These are phyloP conservation scores for Drosophila falleni DNA, from an alignment of 2,888 invertebrate genomes.

Conservation along the genomic window DNA sequence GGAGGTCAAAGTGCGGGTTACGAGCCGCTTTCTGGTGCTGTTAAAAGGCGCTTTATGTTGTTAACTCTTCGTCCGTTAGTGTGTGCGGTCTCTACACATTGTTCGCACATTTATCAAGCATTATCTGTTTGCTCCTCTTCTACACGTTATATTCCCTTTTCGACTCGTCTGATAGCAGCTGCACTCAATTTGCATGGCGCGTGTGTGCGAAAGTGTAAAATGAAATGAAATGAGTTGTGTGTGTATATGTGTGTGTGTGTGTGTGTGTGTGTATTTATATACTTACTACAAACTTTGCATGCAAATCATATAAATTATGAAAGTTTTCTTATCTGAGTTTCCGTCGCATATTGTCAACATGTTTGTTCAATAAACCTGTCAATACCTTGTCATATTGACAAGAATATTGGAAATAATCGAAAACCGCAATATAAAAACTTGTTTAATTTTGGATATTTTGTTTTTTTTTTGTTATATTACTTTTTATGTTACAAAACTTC, in stretches of 20 bases:
- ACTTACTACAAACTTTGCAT: constrained; percentile 53
- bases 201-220: constrained; percentile 40
- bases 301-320: constrained; percentile 73
- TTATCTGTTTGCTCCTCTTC: constrained; percentile 68
- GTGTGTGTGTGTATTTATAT: constrained; percentile 56
- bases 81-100: constrained; percentile 51
- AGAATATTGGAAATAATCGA: constrained; percentile 58
- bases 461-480: constrained; percentile 8
- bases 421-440: constrained; percentile 32
- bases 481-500: background rate
- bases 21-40: constrained; percentile 45
- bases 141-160: constrained; percentile 24
- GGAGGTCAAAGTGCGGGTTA: constrained; percentile 28
- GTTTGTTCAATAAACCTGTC: constrained; percentile 63
- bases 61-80: constrained; percentile 49
- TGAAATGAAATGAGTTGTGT: constrained; percentile 24
- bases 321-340: constrained; percentile 70
- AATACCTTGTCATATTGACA: constrained; percentile 59
- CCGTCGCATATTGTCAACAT: constrained; percentile 61
- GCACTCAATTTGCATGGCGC: constrained; percentile 74
- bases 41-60: constrained; percentile 77
- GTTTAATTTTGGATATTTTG: constrained; percentile 6
- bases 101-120: constrained; percentile 71
- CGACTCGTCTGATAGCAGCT: constrained; percentile 66
- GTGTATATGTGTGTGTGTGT: constrained; percentile 20